Evolutionary conservation across 2,888 invertebrate species (phyloP).

Genomic region (Habrosyne pyritoides): DNA sequence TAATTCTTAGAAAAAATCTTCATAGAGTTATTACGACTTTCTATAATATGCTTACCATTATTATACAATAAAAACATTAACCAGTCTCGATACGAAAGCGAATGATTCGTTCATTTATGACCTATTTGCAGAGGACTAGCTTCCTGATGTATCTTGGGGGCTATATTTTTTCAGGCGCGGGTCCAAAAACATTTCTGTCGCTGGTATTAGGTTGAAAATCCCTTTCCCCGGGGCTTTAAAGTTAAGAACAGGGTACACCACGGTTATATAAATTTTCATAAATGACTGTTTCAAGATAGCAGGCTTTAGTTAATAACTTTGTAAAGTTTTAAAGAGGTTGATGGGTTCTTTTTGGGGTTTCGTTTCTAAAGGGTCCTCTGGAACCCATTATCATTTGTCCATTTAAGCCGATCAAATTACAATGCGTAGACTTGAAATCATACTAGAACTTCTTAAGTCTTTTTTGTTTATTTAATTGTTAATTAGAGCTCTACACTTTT

Average conservation of each 20-base stretch:
- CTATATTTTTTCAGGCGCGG: constrained; percentile 8
- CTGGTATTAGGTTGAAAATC: constrained; percentile 19
- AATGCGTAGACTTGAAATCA: not conserved
- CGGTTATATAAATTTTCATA: constrained; percentile 29
- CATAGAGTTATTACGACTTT: not conserved
- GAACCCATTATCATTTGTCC: not conserved
- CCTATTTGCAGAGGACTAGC: constrained; percentile 8
- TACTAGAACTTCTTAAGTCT: not conserved
- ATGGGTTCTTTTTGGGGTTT: constrained; percentile 13
- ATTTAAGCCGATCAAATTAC: not conserved
- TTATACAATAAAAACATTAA: not conserved
- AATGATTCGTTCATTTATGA: not conserved
- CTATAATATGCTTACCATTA: not conserved
- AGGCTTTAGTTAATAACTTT: constrained; percentile 28
- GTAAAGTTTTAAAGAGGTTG: constrained; percentile 22
- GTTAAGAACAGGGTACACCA: constrained; percentile 9
- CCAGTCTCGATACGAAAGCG: not conserved
- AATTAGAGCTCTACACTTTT: too few species aligned
- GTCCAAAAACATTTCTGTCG: constrained; percentile 13
- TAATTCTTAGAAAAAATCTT: not conserved
- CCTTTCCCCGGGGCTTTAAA: constrained; percentile 12
- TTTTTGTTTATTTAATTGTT: too few species aligned
- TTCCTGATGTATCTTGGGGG: constrained; percentile 8
- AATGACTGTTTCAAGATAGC: constrained; percentile 26
- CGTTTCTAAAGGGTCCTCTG: not conserved